These are phyloP conservation scores for Ylistrum balloti DNA, from an alignment of 1,140 invertebrate species.

Conservation along the genomic window DNA sequence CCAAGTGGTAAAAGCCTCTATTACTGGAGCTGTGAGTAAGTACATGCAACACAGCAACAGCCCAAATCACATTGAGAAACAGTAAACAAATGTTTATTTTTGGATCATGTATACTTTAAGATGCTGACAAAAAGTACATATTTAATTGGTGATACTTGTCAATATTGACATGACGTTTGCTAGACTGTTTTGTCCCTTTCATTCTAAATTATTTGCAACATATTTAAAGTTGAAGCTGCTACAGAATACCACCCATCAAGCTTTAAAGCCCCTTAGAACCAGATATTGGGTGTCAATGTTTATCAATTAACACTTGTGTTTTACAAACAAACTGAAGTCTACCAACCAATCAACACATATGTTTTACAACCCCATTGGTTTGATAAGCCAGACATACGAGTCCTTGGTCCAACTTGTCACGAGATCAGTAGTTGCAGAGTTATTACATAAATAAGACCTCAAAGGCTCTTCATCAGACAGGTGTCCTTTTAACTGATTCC, in stretches of 20 bases:
- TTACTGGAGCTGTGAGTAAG: neutral
- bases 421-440: neutral
- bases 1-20: neutral
- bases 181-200: neutral
- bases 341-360: neutral
- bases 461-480: neutral
- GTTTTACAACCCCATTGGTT: neutral
- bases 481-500: neutral
- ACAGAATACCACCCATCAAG: neutral
- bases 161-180: neutral
- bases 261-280: neutral
- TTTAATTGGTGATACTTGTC: neutral
- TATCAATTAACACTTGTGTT: conserved; percentile 40
- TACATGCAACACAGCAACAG: neutral
- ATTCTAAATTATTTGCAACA: neutral
- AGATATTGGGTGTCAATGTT: neutral
- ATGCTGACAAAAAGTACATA: conserved; percentile 5
- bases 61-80: neutral
- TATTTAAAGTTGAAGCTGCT: neutral
- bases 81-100: neutral
- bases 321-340: neutral
- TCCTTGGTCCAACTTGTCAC: neutral
- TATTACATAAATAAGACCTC: neutral
- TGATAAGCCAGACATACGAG: neutral
- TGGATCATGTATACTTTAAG: neutral